These are phyloP conservation scores for Sthenelais limicola DNA, from an alignment of 2,888 invertebrate genomes.

Conservation along the genomic window DNA sequence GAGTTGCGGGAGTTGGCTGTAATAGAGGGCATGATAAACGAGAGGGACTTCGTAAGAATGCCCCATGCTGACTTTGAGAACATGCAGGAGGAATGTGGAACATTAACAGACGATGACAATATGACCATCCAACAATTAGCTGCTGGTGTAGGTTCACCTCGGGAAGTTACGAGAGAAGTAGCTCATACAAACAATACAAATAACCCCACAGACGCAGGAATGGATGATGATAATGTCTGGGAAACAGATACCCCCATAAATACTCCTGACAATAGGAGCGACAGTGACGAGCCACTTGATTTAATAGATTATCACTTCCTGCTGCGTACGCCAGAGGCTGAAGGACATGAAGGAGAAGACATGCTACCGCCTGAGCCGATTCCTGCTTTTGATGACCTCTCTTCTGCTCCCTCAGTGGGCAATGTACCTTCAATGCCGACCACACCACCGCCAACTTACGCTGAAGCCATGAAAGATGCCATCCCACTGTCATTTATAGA, in stretches of 20 bases:
- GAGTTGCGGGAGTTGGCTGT: constrained; percentile 11
- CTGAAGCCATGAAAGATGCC: constrained; percentile 36
- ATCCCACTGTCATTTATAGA: constrained; percentile 40
- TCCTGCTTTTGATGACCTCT: background rate
- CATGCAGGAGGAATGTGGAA: too few relatives aligned
- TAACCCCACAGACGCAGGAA: too few relatives aligned
- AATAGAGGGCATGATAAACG: constrained; percentile 2
- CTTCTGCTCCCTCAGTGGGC: background rate
- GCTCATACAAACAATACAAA: too few relatives aligned
- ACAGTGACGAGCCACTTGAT: too few relatives aligned
- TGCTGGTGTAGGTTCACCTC: too few relatives aligned
- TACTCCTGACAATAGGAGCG: too few relatives aligned
- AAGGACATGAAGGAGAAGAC: background rate
- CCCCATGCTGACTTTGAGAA: background rate
- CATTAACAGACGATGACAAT: too few relatives aligned
- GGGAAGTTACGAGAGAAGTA: too few relatives aligned
- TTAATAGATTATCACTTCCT: constrained; percentile 19
- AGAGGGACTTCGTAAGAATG: constrained; percentile 6
- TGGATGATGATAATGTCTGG: too few relatives aligned
- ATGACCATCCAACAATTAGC: too few relatives aligned
- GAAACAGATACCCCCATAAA: too few relatives aligned
- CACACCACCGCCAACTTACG: constrained; percentile 39
- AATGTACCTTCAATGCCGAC: background rate
- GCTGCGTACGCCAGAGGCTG: background rate
- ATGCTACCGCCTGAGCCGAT: too few relatives aligned